A percentile compares a stretch with the other conserved stretches of the same genome.
Conservation (phyloP, 2,113 vertebrate genomes). For the Laterallus jamaicensis region DNA sequence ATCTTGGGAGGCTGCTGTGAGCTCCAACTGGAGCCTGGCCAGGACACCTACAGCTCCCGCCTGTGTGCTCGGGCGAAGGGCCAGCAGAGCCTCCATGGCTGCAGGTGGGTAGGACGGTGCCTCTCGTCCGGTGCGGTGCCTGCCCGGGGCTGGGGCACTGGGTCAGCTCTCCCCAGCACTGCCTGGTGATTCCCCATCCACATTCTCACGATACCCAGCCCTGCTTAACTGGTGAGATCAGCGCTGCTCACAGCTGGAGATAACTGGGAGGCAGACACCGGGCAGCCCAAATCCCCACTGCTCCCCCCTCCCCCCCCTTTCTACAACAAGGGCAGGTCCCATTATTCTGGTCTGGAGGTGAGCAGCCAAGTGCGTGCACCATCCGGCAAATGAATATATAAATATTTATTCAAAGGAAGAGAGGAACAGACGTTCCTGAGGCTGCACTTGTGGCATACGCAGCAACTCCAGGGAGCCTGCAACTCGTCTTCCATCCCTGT, state of each 20-base stretch:
- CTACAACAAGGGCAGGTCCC: slow-evolving; percentile 28
- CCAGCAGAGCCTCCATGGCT: neutral
- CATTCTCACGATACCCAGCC: neutral
- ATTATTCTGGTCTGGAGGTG: slow-evolving; percentile 73
- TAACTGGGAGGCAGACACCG: neutral
- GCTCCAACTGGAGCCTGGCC: slow-evolving; percentile 34
- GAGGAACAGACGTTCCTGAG: slow-evolving; percentile 69
- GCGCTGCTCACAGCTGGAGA: neutral
- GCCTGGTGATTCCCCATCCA: neutral
- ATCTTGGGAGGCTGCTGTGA: slow-evolving; percentile 11
- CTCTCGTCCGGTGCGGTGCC: fast-evolving
- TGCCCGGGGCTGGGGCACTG: neutral
- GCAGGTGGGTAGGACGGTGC: neutral
- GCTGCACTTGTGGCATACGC: slow-evolving; percentile 65
- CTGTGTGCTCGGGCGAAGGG: neutral
- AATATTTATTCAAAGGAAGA: slow-evolving; percentile 82
- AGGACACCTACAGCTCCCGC: slow-evolving; percentile 8
- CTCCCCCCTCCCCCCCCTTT: neutral
- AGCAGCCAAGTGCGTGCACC: slow-evolving; percentile 76
- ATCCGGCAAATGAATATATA: slow-evolving; percentile 76
- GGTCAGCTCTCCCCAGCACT: neutral
- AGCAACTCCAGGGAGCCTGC: slow-evolving; percentile 53
- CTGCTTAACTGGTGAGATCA: neutral
- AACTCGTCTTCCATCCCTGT: slow-evolving; percentile 56
- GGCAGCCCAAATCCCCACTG: neutral